phyloP scores from a whole-genome alignment of 2,113 vertebrate genomes.

The Protomyctophum bolini region DNA sequence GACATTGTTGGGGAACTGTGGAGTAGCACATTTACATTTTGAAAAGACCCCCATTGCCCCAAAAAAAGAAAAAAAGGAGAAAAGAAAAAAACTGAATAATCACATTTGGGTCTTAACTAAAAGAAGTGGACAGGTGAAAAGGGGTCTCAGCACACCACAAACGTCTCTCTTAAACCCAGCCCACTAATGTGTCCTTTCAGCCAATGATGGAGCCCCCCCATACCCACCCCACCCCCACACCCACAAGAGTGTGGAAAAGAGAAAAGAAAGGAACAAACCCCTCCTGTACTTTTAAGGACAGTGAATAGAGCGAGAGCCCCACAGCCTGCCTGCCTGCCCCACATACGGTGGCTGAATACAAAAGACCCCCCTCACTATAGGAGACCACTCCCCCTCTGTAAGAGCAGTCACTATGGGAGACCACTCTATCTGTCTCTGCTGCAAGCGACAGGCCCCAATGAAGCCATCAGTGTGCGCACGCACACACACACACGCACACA shows the following conservation, averaged over 20 bases:
- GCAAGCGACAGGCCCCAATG: constrained; percentile 56
- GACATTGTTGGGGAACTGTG: too few relatives aligned
- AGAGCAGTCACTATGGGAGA: constrained; percentile 63
- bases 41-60: too few relatives aligned
- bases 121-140: constrained; percentile 54
- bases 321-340: constrained; percentile 59
- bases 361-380: constrained; percentile 44
- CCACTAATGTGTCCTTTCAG: constrained; percentile 46
- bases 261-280: constrained; percentile 53
- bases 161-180: constrained; percentile 11
- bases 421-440: constrained; percentile 56
- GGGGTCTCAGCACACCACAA: constrained; percentile 37
- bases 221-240: not conserved
- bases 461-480: constrained; percentile 46
- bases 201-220: constrained; percentile 28
- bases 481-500: not conserved
- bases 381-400: constrained; percentile 52
- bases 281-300: constrained; percentile 68
- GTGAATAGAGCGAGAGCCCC: constrained; percentile 62
- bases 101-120: constrained; percentile 36
- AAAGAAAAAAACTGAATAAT: constrained; percentile 19
- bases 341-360: constrained; percentile 71
- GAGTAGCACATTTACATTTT: too few relatives aligned
- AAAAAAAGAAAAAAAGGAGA: too few relatives aligned
- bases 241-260: not conserved